These are phyloP conservation scores for Lasioglossum pauxillum DNA, from an alignment of 2,888 invertebrate genomes.

Conservation along the genomic window DNA sequence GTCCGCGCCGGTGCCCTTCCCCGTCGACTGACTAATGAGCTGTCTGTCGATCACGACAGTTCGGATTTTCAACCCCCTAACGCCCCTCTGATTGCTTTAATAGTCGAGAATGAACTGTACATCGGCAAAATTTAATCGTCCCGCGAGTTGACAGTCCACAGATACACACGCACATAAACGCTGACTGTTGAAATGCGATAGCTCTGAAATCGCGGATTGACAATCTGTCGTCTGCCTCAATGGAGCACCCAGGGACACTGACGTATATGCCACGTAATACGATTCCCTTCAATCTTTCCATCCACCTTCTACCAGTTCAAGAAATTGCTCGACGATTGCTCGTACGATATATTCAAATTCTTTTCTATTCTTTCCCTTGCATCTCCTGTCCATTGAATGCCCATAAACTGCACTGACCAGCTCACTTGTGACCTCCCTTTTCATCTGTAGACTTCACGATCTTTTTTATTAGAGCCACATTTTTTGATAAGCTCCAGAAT, in stretches of 20 bases:
- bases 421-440: no score
- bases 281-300: background rate
- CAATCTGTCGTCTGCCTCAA: background rate
- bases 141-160: background rate
- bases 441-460: no score
- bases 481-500: background rate
- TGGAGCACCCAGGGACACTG: background rate
- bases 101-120: background rate
- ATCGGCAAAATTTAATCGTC: background rate
- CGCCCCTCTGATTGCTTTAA: background rate
- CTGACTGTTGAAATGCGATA: background rate
- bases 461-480: no score
- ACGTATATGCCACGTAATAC: background rate
- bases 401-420: no score
- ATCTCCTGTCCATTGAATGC: background rate
- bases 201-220: background rate
- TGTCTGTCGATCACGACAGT: background rate
- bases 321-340: background rate
- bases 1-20: background rate
- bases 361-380: background rate
- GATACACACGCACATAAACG: background rate
- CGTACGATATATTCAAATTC: background rate
- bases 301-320: background rate
- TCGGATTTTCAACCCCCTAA: background rate
- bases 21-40: constrained; percentile 9